Conservation (phyloP, 2,888 invertebrate genomes). For the Boloria selene region DNA sequence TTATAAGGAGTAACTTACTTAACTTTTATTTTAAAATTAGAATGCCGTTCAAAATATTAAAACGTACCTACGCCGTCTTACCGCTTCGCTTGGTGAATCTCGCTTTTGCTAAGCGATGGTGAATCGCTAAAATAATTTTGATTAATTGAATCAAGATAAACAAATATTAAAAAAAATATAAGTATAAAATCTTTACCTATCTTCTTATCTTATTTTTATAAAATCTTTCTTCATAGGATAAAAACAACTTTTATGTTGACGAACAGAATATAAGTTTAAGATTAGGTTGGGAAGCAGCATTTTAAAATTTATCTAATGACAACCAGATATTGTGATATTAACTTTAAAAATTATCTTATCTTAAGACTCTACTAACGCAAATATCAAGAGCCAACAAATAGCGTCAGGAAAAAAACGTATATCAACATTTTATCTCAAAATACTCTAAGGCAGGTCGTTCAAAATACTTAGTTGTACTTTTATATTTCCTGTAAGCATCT, state of each 20-base stretch:
- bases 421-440: constrained; percentile 16
- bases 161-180: too few relatives aligned
- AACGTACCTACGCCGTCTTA: too few relatives aligned
- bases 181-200: constrained; percentile 41
- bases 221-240: constrained; percentile 52
- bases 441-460: constrained; percentile 22
- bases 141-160: too few relatives aligned
- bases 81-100: too few relatives aligned
- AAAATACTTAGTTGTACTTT: constrained; percentile 30
- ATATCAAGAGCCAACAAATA: constrained; percentile 60
- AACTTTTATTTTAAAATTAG: too few relatives aligned
- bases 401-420: constrained; percentile 28
- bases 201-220: constrained; percentile 63
- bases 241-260: constrained; percentile 52
- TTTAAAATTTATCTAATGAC: constrained; percentile 61
- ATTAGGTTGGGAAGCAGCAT: constrained; percentile 58
- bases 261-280: constrained; percentile 57
- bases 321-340: constrained; percentile 61
- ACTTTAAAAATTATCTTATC: constrained; percentile 74
- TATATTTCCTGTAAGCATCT: constrained; percentile 34
- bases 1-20: too few relatives aligned
- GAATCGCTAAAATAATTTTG: too few relatives aligned
- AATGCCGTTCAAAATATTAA: too few relatives aligned
- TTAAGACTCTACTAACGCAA: constrained; percentile 51
- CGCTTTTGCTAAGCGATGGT: too few relatives aligned